A percentile compares a stretch with the other conserved stretches of the same genome.
Evolutionary conservation across 2,797 vertebrate species (phyloP).

Genomic region (Podarcis siculus): DNA sequence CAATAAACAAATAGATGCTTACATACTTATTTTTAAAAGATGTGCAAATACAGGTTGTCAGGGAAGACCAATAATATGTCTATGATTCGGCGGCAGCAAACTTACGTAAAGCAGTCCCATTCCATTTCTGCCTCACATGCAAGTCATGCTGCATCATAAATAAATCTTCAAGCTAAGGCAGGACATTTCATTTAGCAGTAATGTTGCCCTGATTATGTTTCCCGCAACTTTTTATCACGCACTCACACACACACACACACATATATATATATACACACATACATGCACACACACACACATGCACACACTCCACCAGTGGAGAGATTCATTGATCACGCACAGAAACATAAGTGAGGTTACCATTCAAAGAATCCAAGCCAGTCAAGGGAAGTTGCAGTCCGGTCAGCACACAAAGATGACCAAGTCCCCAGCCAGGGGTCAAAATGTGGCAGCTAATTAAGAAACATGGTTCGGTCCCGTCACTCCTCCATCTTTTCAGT

Average conservation of each 20-base stretch:
- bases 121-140: background rate
- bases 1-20: background rate
- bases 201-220: background rate
- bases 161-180: background rate
- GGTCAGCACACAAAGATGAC: background rate
- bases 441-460: background rate
- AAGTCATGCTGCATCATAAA: background rate
- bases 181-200: background rate
- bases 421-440: no score
- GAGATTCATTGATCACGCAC: background rate
- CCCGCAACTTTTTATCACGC: background rate
- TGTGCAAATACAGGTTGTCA: conserved; percentile 20
- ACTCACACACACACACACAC: no score
- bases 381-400: background rate
- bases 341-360: background rate
- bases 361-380: background rate
- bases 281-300: background rate
- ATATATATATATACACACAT: background rate
- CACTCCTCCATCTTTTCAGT: background rate
- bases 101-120: background rate
- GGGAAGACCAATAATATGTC: background rate
- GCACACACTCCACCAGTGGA: background rate
- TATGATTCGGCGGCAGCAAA: background rate
- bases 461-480: background rate
- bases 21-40: background rate